Base-by-base conservation (phyloP, 2,888 invertebrate species). In the Vandiemenella viatica region DNA sequence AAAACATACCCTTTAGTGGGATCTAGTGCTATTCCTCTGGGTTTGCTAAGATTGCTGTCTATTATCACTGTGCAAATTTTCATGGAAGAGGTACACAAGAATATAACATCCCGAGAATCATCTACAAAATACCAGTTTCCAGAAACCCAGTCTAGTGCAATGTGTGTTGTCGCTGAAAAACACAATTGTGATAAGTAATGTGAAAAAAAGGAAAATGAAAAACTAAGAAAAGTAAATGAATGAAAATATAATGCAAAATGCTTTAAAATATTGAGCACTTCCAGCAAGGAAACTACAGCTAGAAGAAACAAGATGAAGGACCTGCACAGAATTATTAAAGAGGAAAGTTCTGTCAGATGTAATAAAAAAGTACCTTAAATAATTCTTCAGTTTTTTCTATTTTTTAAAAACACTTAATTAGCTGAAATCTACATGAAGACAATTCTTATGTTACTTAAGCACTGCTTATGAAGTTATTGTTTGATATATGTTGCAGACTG, bases 81-180 rank as follows among this genome's bases (percentile, higher is more conserved):
- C 63, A 85, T 72, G 48, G 70, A 62, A 45, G 68, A 67, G 52
- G 72, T 72, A 67, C 89, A 89, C 57, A 80, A 70, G 67, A 82
- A 80, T 56, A 89, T 74, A 64, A 78, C 73, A 61, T 78, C 79
- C 55, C 77, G 73, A 48, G 69, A 70, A 59, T 73, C 76, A 66
- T 84, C 86, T 58, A 80, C 69, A 63, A 88, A 75, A 69, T 89
- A 92, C 87, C 88, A 89, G 70, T 88, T 88, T 58, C 77, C 77
- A 15, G 84, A 77, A 50, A 88, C 69, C 91, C 91, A 92, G 68
- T 92, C 91, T 55, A 81, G 65, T 5, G 80, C 79, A 59, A 90
- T 71, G 62, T 83, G 81, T 55, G 77, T 78, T 55, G 88, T 80
- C 55, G 77, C 84, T 82, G 65, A 53, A 62, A 58, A 50, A 53